Evolutionary conservation across 2,797 vertebrate species (phyloP), one percentile per base, ranked within the genome.

Genomic region (Hyperoplus immaculatus): DNA sequence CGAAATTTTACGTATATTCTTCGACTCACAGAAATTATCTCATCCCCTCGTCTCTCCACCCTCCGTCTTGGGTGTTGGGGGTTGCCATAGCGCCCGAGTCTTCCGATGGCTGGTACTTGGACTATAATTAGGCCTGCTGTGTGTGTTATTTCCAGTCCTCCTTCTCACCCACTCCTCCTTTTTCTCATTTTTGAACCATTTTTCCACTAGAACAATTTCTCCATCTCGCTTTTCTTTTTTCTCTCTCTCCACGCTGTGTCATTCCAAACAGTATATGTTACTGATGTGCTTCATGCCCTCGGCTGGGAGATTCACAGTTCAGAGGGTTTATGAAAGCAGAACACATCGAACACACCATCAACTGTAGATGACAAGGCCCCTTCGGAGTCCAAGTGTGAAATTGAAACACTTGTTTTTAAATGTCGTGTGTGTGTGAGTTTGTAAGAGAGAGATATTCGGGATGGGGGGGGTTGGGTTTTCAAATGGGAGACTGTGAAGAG

Each of bases 91-190:
- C 81, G 11, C 56, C 64, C 8, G n/a, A 73, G 78, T 78, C 84
- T 78, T 79, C 82, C 83, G 85, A 87, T 74, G 78, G 78, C 73
- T 57, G 80, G 42, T 75, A 68, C 77, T 82, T 42, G 51, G 76
- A 78, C 83, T 90, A 90, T 90, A 93, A 93, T 90, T 90, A 90
- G 83, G 75, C 62, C 29, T 18, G 8, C 73, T 63, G 49, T 54
- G 60, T 54, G 60, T 68, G 67, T 86, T 87, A 74, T 81, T 29
- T 80, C 61, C 68, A 4, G 8, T 72, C 47, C 1, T 62, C 61
- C 60, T 49, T 58, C 69, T 46, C 81, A 41, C 49, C 39, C 61
- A 0, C 53, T 38, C 50, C 69, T 78, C 38, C 55, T 42, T 45
- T 56, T 38, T 39, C 38, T 21, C 6, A 14, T 58, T 39, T 36